These are phyloP conservation scores for Riparia riparia DNA, from an alignment of 2,113 vertebrate genomes.

Conservation along the genomic window DNA sequence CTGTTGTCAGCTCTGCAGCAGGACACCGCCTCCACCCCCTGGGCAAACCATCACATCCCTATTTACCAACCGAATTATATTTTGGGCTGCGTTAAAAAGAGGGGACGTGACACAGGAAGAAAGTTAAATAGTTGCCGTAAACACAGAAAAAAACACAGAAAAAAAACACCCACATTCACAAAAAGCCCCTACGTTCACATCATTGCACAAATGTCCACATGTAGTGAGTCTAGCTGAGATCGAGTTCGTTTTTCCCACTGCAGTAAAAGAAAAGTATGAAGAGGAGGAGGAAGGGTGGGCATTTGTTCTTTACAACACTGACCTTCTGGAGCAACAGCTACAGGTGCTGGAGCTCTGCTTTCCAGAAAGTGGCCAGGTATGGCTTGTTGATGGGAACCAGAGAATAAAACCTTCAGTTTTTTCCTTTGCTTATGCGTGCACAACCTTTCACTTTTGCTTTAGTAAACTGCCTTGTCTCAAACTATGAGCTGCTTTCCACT, in stretches of 20 bases:
- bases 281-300: neutral
- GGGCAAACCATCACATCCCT: neutral
- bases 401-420: accelerated
- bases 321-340: neutral
- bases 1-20: neutral
- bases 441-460: neutral
- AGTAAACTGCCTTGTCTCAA: neutral
- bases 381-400: accelerated
- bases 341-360: neutral
- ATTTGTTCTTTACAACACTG: neutral
- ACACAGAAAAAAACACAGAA: neutral
- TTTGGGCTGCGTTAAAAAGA: neutral
- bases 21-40: neutral
- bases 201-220: neutral
- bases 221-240: neutral
- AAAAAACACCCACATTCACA: too few relatives aligned
- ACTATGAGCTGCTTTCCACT: neutral
- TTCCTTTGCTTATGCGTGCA: neutral
- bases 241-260: neutral
- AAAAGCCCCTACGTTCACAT: neutral
- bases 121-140: neutral
- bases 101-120: neutral
- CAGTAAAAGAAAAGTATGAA: neutral
- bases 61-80: neutral
- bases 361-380: neutral